Percentiles rank a stretch among this genome's conserved stretches.
Evolutionary conservation across 2,113 vertebrate species (phyloP).

Genomic region (Pachyramphus minor): DNA sequence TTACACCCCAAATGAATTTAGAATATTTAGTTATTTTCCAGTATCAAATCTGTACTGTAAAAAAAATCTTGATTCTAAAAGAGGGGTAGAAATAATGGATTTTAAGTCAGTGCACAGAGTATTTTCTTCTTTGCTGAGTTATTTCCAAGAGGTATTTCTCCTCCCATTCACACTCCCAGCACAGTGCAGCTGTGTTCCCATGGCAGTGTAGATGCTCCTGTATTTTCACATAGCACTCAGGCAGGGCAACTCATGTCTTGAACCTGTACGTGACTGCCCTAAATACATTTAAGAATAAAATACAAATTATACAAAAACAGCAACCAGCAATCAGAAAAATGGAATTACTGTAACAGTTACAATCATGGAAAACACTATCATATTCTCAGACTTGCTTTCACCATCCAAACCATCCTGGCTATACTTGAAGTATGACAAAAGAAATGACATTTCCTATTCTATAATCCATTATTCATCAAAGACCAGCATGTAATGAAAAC

Average conservation of each 20-base stretch:
- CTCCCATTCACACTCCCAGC: neutral
- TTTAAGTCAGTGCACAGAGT: neutral
- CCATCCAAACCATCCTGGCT: neutral
- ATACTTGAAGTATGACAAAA: neutral
- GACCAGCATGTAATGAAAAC: neutral
- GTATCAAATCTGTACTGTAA: neutral
- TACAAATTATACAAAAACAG: neutral
- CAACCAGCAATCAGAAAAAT: neutral
- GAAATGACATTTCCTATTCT: conserved; percentile 34
- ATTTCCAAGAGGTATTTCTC: neutral
- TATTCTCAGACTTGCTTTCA: neutral
- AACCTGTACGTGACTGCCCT: neutral
- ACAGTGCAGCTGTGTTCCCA: neutral
- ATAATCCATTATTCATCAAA: conserved; percentile 45
- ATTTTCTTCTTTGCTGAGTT: neutral
- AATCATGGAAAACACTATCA: neutral
- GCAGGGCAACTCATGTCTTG: neutral
- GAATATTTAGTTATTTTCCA: neutral
- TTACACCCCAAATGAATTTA: neutral
- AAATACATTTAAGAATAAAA: neutral
- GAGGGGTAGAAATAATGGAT: neutral
- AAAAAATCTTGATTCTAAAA: neutral
- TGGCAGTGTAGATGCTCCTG: neutral
- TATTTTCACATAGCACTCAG: neutral
- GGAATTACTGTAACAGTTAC: neutral